Evolutionary conservation across 2,888 invertebrate species (phyloP).

Genomic region (Pyrrhia umbra): DNA sequence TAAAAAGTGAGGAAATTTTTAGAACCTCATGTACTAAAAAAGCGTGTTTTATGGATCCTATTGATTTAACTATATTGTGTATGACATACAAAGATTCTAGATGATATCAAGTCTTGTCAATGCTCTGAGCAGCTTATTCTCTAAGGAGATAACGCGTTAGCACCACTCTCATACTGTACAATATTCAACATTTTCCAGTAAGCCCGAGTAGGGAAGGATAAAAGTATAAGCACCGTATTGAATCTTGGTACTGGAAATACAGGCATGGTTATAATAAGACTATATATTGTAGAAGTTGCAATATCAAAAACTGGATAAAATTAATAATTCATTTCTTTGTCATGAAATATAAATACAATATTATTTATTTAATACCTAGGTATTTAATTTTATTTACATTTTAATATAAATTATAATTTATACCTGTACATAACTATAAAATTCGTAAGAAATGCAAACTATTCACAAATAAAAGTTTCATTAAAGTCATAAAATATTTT

Average conservation of each 20-base stretch:
- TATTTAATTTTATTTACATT: too few relatives aligned
- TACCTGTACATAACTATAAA: too few relatives aligned
- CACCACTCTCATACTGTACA: slow-evolving; percentile 37
- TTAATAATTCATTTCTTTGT: not conserved
- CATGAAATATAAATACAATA: not conserved
- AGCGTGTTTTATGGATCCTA: not conserved
- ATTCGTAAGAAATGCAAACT: too few relatives aligned
- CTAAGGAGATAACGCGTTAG: slow-evolving; percentile 52
- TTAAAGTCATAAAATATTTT: not conserved
- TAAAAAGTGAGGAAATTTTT: not conserved
- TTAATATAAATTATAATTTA: too few relatives aligned
- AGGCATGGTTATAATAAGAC: not conserved
- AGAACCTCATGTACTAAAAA: not conserved
- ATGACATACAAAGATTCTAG: slow-evolving; percentile 1
- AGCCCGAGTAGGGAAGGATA: slow-evolving; percentile 37
- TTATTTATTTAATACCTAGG: too few relatives aligned
- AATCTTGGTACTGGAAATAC: slow-evolving; percentile 18
- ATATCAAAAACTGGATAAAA: not conserved
- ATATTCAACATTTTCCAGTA: slow-evolving; percentile 55
- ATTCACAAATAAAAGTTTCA: not conserved
- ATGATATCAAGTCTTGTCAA: slow-evolving; percentile 24
- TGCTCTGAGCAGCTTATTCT: slow-evolving; percentile 43
- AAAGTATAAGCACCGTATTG: slow-evolving; percentile 30
- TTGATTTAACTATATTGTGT: not conserved
- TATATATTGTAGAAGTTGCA: not conserved